phyloP scores from a whole-genome alignment of 2,113 vertebrate species.

The Rhynchomys soricoides region DNA sequence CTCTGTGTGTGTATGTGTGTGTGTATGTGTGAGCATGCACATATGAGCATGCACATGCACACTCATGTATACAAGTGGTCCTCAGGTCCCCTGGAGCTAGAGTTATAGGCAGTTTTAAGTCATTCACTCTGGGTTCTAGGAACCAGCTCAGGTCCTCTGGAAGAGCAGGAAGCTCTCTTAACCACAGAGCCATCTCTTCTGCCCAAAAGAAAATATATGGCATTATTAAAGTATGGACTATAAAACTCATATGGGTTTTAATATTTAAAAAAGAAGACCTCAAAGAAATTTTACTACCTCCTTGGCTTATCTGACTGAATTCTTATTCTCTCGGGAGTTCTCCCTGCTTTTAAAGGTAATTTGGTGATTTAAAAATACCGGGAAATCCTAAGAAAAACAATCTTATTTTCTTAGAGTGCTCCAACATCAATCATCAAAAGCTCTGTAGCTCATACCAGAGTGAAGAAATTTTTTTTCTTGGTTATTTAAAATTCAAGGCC shows the following conservation, averaged over 20 bases:
- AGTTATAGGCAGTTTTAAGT: neutral
- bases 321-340: neutral
- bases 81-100: neutral
- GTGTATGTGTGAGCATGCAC: neutral
- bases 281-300: conserved; percentile 4
- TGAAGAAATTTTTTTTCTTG: neutral
- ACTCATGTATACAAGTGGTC: neutral
- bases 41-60: neutral
- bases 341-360: neutral
- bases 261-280: neutral
- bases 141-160: neutral
- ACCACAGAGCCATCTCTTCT: neutral
- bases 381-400: neutral
- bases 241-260: neutral
- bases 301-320: neutral
- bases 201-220: neutral
- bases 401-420: neutral
- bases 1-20: neutral
- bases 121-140: neutral
- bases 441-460: neutral
- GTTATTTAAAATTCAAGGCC: neutral
- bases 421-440: neutral
- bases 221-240: neutral
- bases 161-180: neutral
- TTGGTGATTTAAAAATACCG: neutral